Conservation (phyloP, 2,888 invertebrate species). For the Brachypterus glaber region DNA sequence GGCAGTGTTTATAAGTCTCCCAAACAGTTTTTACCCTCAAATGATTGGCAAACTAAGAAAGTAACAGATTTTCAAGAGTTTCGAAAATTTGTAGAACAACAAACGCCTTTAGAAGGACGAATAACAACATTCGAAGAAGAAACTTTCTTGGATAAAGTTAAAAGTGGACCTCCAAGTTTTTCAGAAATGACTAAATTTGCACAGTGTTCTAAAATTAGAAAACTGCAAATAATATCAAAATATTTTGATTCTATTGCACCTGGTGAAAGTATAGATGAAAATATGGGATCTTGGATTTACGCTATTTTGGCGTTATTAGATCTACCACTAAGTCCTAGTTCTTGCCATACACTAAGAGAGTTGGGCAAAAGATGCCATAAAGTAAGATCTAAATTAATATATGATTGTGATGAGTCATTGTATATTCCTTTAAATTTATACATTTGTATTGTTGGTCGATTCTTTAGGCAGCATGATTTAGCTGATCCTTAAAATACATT, state of each 20-base stretch:
- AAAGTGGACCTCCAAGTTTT: conserved; percentile 24
- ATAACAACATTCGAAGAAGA: conserved; percentile 17
- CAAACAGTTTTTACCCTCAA: conserved; percentile 37
- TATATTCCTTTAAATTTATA: conserved; percentile 57
- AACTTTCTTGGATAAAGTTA: conserved; percentile 20
- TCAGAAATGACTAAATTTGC: conserved; percentile 25
- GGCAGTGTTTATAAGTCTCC: conserved; percentile 36
- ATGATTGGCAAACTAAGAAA: conserved; percentile 61
- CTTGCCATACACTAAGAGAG: conserved; percentile 47
- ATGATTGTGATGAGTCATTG: conserved; percentile 35
- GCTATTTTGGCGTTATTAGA: conserved; percentile 50
- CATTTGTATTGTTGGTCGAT: conserved; percentile 64
- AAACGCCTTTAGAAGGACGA: conserved; percentile 17
- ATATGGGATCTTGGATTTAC: conserved; percentile 53
- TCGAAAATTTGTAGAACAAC: conserved; percentile 34
- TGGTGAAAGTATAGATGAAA: conserved; percentile 37
- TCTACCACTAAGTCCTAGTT: conserved; percentile 52
- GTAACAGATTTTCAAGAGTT: conserved; percentile 57
- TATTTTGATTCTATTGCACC: conserved; percentile 22
- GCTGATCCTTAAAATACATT: conserved; percentile 47
- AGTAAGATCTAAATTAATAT: conserved; percentile 30
- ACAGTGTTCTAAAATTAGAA: conserved; percentile 27
- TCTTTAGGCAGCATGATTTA: conserved; percentile 67
- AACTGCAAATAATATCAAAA: conserved; percentile 28
- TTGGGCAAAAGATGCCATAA: conserved; percentile 47